These are phyloP conservation scores for Agapornis roseicollis DNA, from an alignment of 2,113 vertebrate genomes.

Conservation along the genomic window DNA sequence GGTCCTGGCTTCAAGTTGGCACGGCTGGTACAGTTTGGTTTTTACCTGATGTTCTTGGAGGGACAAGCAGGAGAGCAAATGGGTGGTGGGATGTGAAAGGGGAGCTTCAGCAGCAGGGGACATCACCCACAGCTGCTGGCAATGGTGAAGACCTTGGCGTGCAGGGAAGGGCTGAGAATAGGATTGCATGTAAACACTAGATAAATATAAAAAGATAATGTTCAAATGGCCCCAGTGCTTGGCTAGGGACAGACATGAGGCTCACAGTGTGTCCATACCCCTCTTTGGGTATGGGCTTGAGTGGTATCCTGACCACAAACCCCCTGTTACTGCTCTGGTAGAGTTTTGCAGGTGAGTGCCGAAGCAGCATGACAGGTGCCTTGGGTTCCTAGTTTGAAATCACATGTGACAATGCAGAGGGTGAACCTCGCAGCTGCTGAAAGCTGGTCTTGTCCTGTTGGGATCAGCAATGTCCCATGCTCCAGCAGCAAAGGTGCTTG, in stretches of 20 bases:
- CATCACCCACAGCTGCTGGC: background rate
- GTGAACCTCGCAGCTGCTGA: background rate
- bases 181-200: background rate
- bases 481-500: background rate
- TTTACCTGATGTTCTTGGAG: background rate
- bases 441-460: background rate
- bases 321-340: background rate
- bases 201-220: background rate
- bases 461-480: background rate
- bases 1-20: background rate
- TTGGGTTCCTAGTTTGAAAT: background rate
- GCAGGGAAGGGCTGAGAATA: background rate
- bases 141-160: background rate
- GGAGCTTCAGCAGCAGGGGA: background rate
- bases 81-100: background rate
- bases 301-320: background rate
- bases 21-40: background rate
- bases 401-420: background rate
- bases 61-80: background rate
- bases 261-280: rapidly evolving
- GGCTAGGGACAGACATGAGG: background rate
- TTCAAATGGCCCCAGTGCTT: background rate
- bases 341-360: background rate
- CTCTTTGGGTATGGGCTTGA: rapidly evolving
- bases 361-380: background rate